Percentiles rank a stretch among this genome's conserved stretches.
Evolutionary conservation across 53 echinoderm and acorn worm genomes (phyloP).

Genomic region (Holothuria scabra): DNA sequence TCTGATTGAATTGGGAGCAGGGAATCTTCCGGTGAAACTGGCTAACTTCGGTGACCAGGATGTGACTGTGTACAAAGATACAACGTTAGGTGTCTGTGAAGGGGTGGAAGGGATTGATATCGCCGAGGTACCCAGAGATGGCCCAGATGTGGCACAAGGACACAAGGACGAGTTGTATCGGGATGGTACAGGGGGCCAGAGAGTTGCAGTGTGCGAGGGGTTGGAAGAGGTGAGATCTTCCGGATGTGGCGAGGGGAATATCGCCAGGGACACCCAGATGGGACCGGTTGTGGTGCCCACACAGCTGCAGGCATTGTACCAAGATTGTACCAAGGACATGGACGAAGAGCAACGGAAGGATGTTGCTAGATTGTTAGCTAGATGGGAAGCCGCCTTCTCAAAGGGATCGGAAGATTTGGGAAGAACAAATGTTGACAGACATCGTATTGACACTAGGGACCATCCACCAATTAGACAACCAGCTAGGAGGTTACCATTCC

Average conservation of each 20-base stretch:
- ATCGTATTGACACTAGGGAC: background rate
- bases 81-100: slow-evolving; percentile 32
- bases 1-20: no score
- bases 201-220: no score
- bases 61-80: no score
- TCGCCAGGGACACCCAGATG: no score
- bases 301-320: slow-evolving; percentile 9
- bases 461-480: background rate
- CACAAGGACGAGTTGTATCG: no score
- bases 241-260: background rate
- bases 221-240: no score
- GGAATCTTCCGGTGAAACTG: no score
- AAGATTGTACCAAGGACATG: background rate
- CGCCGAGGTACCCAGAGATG: no score
- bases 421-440: slow-evolving; percentile 11
- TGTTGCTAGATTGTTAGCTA: background rate
- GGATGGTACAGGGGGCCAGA: no score
- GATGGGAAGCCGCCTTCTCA: background rate
- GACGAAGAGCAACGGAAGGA: background rate
- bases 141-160: no score
- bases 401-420: slow-evolving; percentile 9
- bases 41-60: no score
- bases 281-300: background rate
- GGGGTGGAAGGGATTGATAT: slow-evolving; percentile 35
- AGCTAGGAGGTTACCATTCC: slow-evolving; percentile 22